Evolutionary conservation across 2,888 invertebrate species (phyloP).

Genomic region (Adineta ricciae): DNA sequence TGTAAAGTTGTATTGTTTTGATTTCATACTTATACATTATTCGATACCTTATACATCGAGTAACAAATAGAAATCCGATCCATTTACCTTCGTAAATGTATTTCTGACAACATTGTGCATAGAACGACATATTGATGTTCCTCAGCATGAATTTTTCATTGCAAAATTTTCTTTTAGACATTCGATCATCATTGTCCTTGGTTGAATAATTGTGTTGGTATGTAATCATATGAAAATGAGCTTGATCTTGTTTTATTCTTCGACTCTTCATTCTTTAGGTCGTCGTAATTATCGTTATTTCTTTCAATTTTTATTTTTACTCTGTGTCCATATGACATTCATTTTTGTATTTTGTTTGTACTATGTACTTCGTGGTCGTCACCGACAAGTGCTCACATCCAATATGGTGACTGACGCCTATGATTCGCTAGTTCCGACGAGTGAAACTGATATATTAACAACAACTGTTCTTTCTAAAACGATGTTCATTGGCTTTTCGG

Average conservation of each 20-base stretch:
- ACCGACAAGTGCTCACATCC: neutral
- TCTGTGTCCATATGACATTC: slow-evolving; percentile 27
- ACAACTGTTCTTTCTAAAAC: neutral
- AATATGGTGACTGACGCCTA: neutral
- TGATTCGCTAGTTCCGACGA: neutral
- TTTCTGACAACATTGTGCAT: too few relatives aligned
- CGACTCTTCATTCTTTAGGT: neutral
- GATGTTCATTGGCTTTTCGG: neutral
- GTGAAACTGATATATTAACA: neutral
- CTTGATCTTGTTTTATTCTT: too few relatives aligned
- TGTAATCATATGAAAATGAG: too few relatives aligned
- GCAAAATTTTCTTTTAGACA: neutral
- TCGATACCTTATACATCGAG: too few relatives aligned
- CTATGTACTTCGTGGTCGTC: neutral
- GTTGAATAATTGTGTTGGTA: slow-evolving; percentile 34
- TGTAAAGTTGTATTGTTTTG: too few relatives aligned
- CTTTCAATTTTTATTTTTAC: slow-evolving; percentile 33
- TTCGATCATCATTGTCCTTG: slow-evolving; percentile 35
- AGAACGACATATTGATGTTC: too few relatives aligned
- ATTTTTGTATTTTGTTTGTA: slow-evolving; percentile 24
- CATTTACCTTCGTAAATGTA: too few relatives aligned
- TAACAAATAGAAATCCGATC: too few relatives aligned
- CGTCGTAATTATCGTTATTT: slow-evolving; percentile 34
- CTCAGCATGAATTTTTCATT: too few relatives aligned
- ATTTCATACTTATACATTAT: too few relatives aligned